These are phyloP conservation scores for Drosophila tristis DNA, from an alignment of 1,140 invertebrate species.

Conservation along the genomic window DNA sequence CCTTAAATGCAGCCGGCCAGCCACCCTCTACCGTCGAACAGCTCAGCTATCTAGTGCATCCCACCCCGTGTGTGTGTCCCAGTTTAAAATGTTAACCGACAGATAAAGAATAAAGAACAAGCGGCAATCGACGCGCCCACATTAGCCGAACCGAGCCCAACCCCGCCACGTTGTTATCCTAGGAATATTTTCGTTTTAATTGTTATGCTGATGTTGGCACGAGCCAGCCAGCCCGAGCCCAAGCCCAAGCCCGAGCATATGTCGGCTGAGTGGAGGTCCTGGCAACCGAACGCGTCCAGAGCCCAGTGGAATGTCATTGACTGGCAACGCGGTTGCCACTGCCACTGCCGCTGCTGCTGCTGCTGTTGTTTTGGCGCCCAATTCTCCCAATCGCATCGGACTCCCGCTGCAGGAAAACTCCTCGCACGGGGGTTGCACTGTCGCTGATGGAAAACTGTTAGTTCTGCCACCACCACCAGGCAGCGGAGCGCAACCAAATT, in stretches of 20 bases:
- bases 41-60: slow-evolving; percentile 26
- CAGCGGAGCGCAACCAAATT: slow-evolving; percentile 78
- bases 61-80: slow-evolving; percentile 51
- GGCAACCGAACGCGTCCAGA: background rate
- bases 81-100: slow-evolving; percentile 54
- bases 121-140: slow-evolving; percentile 59
- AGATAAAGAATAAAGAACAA: slow-evolving; percentile 38
- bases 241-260: slow-evolving; percentile 54
- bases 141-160: slow-evolving; percentile 22
- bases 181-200: slow-evolving; percentile 75
- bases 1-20: slow-evolving; percentile 63
- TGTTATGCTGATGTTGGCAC: slow-evolving; percentile 80
- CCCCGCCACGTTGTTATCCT: slow-evolving; percentile 50
- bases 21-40: background rate
- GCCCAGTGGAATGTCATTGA: slow-evolving; percentile 63
- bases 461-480: slow-evolving; percentile 41
- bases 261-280: slow-evolving; percentile 30
- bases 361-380: slow-evolving; percentile 65
- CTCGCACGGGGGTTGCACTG: slow-evolving; percentile 61
- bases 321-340: slow-evolving; percentile 35
- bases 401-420: slow-evolving; percentile 61
- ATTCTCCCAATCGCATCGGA: slow-evolving; percentile 30
- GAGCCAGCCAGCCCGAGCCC: slow-evolving; percentile 42
- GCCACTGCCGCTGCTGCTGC: slow-evolving; percentile 21
- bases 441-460: slow-evolving; percentile 73